A percentile compares a stretch with the other conserved stretches of the same genome.
phyloP scores from a whole-genome alignment of 1,140 invertebrate genomes.

The Brachystomella parvula region DNA sequence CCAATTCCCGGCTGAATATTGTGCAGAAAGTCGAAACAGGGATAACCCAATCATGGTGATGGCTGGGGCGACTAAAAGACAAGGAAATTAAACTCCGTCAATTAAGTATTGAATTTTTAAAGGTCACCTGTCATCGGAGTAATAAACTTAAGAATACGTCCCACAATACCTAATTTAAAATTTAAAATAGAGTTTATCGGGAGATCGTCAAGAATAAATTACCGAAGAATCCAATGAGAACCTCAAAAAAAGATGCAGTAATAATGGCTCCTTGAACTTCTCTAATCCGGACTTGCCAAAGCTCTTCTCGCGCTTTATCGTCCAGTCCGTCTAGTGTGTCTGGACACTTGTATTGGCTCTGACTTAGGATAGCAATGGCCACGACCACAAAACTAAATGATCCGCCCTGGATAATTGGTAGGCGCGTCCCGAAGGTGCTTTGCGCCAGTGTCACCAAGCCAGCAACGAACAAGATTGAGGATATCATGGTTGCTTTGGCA shows the following conservation, averaged over 20 bases:
- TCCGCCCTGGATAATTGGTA: constrained; percentile 50
- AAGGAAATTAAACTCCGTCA: background rate
- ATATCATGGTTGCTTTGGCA: constrained; percentile 1
- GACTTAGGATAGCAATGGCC: constrained; percentile 68
- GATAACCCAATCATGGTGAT: constrained; percentile 46
- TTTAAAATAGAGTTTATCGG: constrained; percentile 3
- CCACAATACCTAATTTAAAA: constrained; percentile 29
- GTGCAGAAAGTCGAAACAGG: constrained; percentile 41
- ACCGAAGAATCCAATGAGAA: constrained; percentile 42
- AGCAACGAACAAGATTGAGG: constrained; percentile 56
- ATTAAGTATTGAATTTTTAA: background rate
- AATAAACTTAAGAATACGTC: constrained; percentile 40
- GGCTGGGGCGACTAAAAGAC: constrained; percentile 40
- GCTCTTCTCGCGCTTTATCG: constrained; percentile 40
- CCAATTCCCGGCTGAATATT: constrained; percentile 43
- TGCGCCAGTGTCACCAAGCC: constrained; percentile 71
- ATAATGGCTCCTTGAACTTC: constrained; percentile 50
- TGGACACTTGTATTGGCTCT: constrained; percentile 73
- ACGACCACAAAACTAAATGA: constrained; percentile 49
- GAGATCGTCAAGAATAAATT: too few relatives aligned
- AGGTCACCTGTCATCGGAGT: constrained; percentile 43
- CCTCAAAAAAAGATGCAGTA: constrained; percentile 46
- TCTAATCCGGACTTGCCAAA: constrained; percentile 47
- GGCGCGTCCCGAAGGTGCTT: constrained; percentile 56
- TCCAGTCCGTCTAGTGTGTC: constrained; percentile 41